phyloP scores from a whole-genome alignment of 2,113 vertebrate species.

The Falco punctatus region DNA sequence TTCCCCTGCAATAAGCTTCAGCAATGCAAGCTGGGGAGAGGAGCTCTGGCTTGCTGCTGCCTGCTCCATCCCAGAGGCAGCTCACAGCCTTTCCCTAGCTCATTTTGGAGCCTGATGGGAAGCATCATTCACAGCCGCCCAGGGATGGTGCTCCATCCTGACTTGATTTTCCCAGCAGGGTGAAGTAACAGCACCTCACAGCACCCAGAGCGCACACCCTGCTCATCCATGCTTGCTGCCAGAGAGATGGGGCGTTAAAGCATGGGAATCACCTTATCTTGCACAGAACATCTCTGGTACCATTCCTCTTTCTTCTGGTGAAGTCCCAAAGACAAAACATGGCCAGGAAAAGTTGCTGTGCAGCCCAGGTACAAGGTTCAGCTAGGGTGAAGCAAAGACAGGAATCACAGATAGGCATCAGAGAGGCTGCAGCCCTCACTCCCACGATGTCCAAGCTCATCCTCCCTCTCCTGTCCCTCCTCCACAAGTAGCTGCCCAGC shows the following conservation, averaged over 20 bases:
- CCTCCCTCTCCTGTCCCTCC: neutral
- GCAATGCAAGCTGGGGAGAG: neutral
- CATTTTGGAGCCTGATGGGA: neutral
- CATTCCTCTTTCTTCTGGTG: neutral
- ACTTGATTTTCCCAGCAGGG: neutral
- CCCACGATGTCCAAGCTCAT: fast-evolving
- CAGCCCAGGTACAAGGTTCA: neutral
- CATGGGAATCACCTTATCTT: neutral
- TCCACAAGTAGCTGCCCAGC: neutral
- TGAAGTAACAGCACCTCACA: neutral
- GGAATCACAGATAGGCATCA: neutral
- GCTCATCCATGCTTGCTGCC: fast-evolving
- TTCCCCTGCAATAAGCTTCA: neutral
- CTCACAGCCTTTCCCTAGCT: fast-evolving
- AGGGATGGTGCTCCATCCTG: neutral
- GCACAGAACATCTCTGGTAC: fast-evolving
- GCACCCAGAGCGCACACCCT: fast-evolving
- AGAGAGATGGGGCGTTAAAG: neutral
- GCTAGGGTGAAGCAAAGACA: neutral
- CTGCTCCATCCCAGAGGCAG: neutral
- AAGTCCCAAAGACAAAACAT: neutral
- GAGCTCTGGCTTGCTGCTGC: neutral
- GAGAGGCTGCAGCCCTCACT: neutral
- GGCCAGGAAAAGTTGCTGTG: neutral
- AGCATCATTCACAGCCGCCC: neutral